These are phyloP conservation scores for Genyomyrus donnyi DNA, from an alignment of 2,113 vertebrate genomes.

Conservation along the genomic window DNA sequence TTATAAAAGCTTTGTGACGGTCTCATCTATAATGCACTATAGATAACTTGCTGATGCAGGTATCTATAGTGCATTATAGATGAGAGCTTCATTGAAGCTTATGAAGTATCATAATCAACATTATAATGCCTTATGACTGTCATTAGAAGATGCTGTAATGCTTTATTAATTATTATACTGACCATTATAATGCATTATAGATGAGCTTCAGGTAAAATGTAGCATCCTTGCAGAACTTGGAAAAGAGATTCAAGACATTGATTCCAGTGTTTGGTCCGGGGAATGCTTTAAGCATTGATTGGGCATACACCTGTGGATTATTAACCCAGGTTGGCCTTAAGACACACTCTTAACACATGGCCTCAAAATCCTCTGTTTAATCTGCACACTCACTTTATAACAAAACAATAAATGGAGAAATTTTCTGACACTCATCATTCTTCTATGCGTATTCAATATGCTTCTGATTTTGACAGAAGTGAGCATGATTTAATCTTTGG, in stretches of 20 bases:
- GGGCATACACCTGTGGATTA: not conserved
- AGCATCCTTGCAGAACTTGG: not conserved
- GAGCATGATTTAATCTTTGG: too few relatives aligned
- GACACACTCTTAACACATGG: not conserved
- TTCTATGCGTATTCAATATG: not conserved
- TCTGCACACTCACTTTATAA: not conserved
- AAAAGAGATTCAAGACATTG: not conserved
- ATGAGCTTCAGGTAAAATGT: not conserved
- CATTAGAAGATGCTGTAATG: not conserved
- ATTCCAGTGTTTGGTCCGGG: not conserved
- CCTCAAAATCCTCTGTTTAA: not conserved
- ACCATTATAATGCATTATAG: not conserved
- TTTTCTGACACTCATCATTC: not conserved
- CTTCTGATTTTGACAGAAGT: not conserved
- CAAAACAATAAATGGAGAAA: not conserved
- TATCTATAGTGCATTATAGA: not conserved
- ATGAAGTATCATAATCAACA: not conserved
- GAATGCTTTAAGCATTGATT: not conserved
- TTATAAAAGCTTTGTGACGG: not conserved
- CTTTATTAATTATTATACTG: not conserved
- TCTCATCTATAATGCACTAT: not conserved
- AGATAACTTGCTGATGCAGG: not conserved
- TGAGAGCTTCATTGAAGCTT: not conserved
- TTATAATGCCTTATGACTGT: not conserved
- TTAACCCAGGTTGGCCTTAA: not conserved